Evolutionary conservation across 2,113 vertebrate genomes (phyloP), one percentile per base, ranked within the genome.

Genomic region (Megaleporinus macrocephalus): DNA sequence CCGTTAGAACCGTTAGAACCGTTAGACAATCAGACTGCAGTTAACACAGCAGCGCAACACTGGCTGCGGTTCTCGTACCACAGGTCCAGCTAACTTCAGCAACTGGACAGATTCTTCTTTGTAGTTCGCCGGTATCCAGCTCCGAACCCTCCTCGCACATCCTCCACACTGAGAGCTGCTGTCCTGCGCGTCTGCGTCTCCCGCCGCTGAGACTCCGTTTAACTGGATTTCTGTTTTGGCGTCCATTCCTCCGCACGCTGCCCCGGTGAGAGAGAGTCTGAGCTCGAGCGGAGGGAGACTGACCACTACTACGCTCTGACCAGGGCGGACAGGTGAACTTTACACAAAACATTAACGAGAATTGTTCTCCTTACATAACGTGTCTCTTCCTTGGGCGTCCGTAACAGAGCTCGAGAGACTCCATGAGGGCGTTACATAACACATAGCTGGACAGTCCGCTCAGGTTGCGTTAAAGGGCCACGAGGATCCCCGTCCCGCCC

Each of bases 21-120:
- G 33, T 36, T 36, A 36, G 33, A 36, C n/a, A n/a, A n/a, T n/a
- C n/a, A n/a, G n/a, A n/a, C n/a, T n/a, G n/a, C 36, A 36, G 36
- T 4, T 3, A 4, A 36, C 36, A 36, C 36, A 3, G 36, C 36
- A 36, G 9, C 1, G n/a, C 63, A 69, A 29, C 26, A 30, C 1
- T 22, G 22, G 53, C 71, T 16, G 26, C 30, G 14, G 44, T 30
- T 29, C 3, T 86, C 90, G 91, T 85, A 94, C 92, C 90, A 91
- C 84, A 1, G 92, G 91, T 80, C 88, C 91, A 0, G 88, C 82
- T 74, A 94, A 85, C 88, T 90, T 93, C 18, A 92, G 68, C 62
- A 91, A 11, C 68, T 90, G 80, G 57, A 87, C 13, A 0, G 71
- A 73, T 86, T 94, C 92, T 77, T 85, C 86, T 87, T 88, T 89